Base-by-base conservation (phyloP, 2,888 invertebrate species). In the Thyatira batis region DNA sequence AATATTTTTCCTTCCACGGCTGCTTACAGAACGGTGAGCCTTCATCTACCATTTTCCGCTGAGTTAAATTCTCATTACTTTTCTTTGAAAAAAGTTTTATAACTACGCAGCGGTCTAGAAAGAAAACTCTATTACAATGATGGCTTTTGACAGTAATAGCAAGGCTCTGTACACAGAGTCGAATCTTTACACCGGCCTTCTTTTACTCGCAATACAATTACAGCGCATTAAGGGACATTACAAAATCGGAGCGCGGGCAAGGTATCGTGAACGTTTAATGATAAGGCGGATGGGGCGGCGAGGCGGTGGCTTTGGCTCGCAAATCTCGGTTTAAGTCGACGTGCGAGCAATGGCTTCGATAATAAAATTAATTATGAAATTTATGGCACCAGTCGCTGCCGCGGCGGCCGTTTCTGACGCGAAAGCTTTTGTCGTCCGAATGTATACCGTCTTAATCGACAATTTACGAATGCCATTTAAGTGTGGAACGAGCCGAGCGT, bases 11-110 rank as follows among this genome's bases (percentile, higher is more conserved):
- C 69, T 69, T 79, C 76, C 84, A 73, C 76, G 76, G 73, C 74
- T 70, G 80, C 77, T 81, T 75, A 76, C 75, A 65, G 76, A 80
- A 76, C 71, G 75, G 65, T 65, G 73, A 74, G 76, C 75, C 69
- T 27, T 55, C 75, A 73, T 70, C 80, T 71, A 83, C 82, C 82
- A 80, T 85, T 89, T 91, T 88, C 85, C 87, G 85, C 88, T 78
- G 78, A 87, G 89, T 90, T 89, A 85, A 83, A 85, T 86, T 89
- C 89, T 89, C 89, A 89, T 90, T 90, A 89, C 87, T 84, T 89
- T 87, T 82, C 85, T 87, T 82, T 85, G 81, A 85, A 82, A 84
- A 82, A 84, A 80, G 73, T 82, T 87, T 87, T 85, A 85, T 84
- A 84, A 84, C 78, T 79, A 73, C 73, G 77, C 74, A 70, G 76